phyloP scores from a whole-genome alignment of 2,797 vertebrate species.

The Sylvilagus floridanus region DNA sequence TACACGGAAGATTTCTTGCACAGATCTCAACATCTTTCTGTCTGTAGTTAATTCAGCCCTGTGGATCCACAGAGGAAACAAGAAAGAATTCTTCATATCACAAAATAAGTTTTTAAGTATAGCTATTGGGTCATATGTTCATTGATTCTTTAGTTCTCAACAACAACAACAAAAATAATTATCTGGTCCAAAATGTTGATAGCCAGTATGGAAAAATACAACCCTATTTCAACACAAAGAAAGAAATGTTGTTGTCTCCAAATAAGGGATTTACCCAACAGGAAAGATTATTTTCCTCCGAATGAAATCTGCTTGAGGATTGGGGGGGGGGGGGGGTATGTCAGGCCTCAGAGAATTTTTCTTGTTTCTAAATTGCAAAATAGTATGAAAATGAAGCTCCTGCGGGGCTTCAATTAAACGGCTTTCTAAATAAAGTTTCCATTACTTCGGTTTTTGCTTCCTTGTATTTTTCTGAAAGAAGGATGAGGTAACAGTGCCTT shows the following conservation, averaged over 20 bases:
- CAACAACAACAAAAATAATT: neutral
- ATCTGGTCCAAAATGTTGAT: neutral
- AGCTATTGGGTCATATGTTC: neutral
- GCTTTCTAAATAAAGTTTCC: conserved; percentile 10
- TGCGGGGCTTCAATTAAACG: neutral
- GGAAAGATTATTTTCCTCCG: conserved; percentile 40
- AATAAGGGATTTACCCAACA: neutral
- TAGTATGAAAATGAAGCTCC: conserved; percentile 22
- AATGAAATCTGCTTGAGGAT: conserved; percentile 28
- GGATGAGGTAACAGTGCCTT: neutral
- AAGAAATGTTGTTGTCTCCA: conserved; percentile 22
- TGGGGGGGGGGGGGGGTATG: neutral
- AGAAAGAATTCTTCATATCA: neutral
- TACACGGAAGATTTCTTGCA: neutral
- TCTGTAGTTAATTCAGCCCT: neutral
- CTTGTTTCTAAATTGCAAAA: conserved; percentile 49
- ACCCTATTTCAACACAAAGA: neutral
- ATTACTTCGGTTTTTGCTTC: neutral
- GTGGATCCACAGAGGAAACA: neutral
- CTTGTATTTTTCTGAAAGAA: neutral
- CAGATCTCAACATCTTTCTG: neutral
- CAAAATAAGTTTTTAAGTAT: conserved; percentile 45
- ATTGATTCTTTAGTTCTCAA: neutral
- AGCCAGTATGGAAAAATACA: neutral
- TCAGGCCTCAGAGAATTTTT: neutral